phyloP scores from a whole-genome alignment of 2,797 vertebrate genomes.

The Anomalospiza imberbis region DNA sequence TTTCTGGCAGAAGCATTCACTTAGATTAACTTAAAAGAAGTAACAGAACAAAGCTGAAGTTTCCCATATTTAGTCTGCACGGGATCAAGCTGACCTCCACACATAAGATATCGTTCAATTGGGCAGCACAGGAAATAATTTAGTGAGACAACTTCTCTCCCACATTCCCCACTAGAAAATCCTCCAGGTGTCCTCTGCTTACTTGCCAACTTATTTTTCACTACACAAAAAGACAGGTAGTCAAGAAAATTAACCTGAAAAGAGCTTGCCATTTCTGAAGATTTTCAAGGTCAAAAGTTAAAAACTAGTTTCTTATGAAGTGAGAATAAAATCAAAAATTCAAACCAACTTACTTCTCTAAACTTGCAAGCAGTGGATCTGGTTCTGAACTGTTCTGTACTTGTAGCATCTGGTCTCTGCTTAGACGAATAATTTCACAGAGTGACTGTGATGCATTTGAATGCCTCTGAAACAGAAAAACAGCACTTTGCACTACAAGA shows the following conservation, averaged over 20 bases:
- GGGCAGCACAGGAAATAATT: background rate
- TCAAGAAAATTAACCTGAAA: background rate
- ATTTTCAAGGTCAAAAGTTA: background rate
- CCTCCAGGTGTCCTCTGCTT: background rate
- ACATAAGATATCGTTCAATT: background rate
- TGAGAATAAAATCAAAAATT: background rate
- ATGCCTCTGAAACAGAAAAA: constrained; percentile 83
- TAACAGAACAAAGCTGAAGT: background rate
- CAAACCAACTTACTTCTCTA: constrained; percentile 88
- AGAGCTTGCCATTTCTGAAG: background rate
- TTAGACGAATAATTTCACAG: constrained; percentile 98
- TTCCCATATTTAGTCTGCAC: background rate
- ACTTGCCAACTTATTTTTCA: background rate
- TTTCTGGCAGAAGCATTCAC: background rate
- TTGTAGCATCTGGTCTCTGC: constrained; percentile 99
- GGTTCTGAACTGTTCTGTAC: constrained; percentile 94
- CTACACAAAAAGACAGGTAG: background rate
- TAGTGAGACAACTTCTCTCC: background rate
- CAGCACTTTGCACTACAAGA: background rate
- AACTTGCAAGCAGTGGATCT: constrained; percentile 92
- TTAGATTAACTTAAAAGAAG: background rate
- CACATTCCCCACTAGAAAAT: background rate
- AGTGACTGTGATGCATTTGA: constrained; percentile 98
- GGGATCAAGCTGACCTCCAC: background rate
- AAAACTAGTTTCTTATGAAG: background rate